A percentile compares a stretch with the other conserved stretches of the same genome.
These are phyloP conservation scores for Drosophila trichaetosa DNA, from an alignment of 2,888 invertebrate genomes.

Conservation along the genomic window DNA sequence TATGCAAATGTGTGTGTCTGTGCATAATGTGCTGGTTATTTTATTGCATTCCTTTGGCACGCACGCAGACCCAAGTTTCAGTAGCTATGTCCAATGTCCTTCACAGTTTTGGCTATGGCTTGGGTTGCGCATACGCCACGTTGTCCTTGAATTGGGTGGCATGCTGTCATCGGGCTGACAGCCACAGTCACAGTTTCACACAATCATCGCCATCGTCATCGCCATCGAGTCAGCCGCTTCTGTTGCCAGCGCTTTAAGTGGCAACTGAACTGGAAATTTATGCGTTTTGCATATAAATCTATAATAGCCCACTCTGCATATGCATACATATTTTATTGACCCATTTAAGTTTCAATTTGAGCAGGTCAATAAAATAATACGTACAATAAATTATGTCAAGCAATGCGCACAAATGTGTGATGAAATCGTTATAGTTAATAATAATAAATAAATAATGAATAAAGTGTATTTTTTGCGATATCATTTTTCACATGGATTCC, in stretches of 20 bases:
- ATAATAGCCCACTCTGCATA: constrained; percentile 22
- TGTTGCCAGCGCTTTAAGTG: constrained; percentile 55
- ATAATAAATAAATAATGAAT: background rate
- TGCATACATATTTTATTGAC: constrained; percentile 37
- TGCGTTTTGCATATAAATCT: constrained; percentile 57
- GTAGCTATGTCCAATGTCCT: constrained; percentile 15
- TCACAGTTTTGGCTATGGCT: constrained; percentile 3
- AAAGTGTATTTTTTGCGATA: background rate
- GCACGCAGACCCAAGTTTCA: constrained; percentile 35
- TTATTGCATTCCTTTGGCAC: constrained; percentile 62
- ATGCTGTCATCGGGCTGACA: constrained; percentile 29
- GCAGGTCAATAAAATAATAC: constrained; percentile 34
- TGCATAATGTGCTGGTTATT: constrained; percentile 61
- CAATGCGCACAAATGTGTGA: background rate
- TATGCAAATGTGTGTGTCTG: constrained; percentile 63
- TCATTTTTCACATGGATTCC: background rate
- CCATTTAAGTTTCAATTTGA: constrained; percentile 21
- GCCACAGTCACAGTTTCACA: constrained; percentile 3
- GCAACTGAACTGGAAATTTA: constrained; percentile 54
- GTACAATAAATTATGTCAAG: constrained; percentile 22
- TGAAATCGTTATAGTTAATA: background rate
- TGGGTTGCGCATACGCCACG: constrained; percentile 42
- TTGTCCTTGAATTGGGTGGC: constrained; percentile 57
- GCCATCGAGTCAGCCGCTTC: background rate
- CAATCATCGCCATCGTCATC: constrained; percentile 1